A percentile compares a stretch with the other conserved stretches of the same genome.
phyloP scores from a whole-genome alignment of 1,140 invertebrate genomes.

The Gryllus bimaculatus region DNA sequence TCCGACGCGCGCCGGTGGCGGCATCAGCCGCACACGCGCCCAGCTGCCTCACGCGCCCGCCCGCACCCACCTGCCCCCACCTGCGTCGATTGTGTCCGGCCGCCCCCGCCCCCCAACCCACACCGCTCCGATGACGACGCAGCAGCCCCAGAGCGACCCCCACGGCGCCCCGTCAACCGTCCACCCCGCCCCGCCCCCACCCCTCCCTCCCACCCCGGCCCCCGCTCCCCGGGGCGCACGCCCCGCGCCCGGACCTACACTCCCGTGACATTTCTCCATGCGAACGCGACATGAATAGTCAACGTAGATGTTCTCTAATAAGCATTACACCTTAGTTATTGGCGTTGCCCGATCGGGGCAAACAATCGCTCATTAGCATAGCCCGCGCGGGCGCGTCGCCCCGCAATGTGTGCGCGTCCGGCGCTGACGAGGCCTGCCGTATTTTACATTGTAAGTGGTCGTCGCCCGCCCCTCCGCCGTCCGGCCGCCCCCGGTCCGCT shows the following conservation, averaged over 20 bases:
- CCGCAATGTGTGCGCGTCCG: not conserved
- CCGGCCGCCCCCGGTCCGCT: too few species aligned
- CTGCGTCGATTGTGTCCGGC: too few species aligned
- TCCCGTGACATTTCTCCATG: not conserved
- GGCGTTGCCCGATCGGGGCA: not conserved
- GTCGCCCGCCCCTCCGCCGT: not conserved
- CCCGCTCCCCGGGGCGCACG: too few species aligned
- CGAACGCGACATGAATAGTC: not conserved
- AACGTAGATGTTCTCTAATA: not conserved
- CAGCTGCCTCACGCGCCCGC: too few species aligned
- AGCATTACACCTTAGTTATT: not conserved
- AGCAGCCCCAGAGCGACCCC: not conserved
- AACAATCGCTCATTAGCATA: constrained; percentile 4
- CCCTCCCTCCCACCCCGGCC: too few species aligned
- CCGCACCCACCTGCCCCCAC: too few species aligned
- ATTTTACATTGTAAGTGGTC: not conserved
- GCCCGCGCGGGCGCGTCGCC: too few species aligned
- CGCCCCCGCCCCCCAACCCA: too few species aligned
- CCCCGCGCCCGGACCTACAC: not conserved
- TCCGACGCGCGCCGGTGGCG: too few species aligned
- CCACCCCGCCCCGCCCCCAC: too few species aligned
- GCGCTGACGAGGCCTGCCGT: not conserved
- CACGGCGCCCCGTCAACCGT: not conserved
- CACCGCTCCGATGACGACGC: not conserved
- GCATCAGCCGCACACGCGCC: too few species aligned